These are phyloP conservation scores for Oxytorus armatus DNA, from an alignment of 2,888 invertebrate species.

Conservation along the genomic window DNA sequence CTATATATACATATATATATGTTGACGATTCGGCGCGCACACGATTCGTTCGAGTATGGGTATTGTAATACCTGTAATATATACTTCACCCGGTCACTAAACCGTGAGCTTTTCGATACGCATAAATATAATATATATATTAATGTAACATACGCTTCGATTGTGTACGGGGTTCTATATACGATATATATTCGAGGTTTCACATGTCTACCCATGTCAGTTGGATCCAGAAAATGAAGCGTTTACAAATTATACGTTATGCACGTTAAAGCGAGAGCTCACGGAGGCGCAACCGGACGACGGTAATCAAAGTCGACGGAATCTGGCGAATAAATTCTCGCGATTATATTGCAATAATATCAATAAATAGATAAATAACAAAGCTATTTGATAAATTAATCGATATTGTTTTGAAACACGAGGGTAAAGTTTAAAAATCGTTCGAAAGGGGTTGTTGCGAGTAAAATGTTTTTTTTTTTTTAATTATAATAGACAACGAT, in stretches of 20 bases:
- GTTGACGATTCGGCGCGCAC: constrained; percentile 40
- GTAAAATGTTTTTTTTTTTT: too few relatives aligned
- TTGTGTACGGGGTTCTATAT: too few relatives aligned
- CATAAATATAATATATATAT: constrained; percentile 2
- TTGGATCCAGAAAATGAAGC: constrained; percentile 46
- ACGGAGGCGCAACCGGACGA: constrained; percentile 48
- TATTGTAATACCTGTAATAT: constrained; percentile 61
- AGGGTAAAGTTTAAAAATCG: too few relatives aligned
- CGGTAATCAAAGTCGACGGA: constrained; percentile 58
- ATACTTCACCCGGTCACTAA: constrained; percentile 68
- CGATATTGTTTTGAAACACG: too few relatives aligned
- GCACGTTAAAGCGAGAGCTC: background rate
- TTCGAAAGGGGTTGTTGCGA: too few relatives aligned
- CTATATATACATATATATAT: too few relatives aligned
- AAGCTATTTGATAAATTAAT: too few relatives aligned
- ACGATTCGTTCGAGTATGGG: constrained; percentile 55
- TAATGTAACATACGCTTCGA: too few relatives aligned
- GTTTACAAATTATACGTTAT: constrained; percentile 59
- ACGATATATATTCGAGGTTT: constrained; percentile 21
- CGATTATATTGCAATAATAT: background rate
- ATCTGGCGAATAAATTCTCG: constrained; percentile 48
- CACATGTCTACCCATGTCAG: constrained; percentile 45
- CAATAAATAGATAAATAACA: background rate
- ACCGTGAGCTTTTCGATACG: constrained; percentile 63
- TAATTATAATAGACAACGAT: too few relatives aligned